Percentiles rank a stretch among this genome's conserved stretches.
phyloP scores from a whole-genome alignment of 37 sponge, comb jelly and placozoan species.

The Eunapius fragilis region DNA sequence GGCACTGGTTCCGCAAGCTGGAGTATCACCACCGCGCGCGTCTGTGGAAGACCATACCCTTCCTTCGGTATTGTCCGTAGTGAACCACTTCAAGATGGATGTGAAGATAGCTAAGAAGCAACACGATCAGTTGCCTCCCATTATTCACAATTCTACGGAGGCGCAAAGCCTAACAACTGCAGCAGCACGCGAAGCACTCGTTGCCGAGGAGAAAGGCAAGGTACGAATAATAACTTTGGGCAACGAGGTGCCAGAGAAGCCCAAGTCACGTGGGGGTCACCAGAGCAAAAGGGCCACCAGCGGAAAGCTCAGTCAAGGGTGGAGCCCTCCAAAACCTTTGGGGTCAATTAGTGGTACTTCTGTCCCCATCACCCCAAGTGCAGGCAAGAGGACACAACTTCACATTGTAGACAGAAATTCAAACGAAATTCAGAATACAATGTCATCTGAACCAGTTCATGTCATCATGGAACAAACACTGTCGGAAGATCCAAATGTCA shows the following conservation, averaged over 20 bases:
- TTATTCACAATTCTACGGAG: neutral
- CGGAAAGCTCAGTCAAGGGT: slow-evolving; percentile 33
- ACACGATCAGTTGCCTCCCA: neutral
- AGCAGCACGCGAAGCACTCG: neutral
- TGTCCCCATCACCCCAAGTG: neutral
- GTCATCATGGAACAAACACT: neutral
- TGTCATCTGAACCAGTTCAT: neutral
- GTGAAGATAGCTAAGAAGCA: neutral
- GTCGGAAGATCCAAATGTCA: neutral
- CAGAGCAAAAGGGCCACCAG: neutral
- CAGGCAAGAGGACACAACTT: neutral
- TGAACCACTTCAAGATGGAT: neutral
- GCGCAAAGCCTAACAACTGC: neutral
- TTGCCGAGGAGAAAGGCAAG: neutral
- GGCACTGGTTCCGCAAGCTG: neutral
- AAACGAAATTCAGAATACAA: neutral
- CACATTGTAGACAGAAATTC: neutral
- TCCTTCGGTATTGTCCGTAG: neutral
- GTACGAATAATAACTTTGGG: slow-evolving; percentile 30
- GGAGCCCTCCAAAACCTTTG: slow-evolving; percentile 32
- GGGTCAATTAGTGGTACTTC: slow-evolving; percentile 32
- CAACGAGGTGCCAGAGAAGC: neutral
- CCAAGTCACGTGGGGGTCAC: neutral
- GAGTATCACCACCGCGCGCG: neutral
- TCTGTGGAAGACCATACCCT: neutral